Base-by-base conservation (phyloP, 2,888 invertebrate genomes). In the Cosmia pyralina region DNA sequence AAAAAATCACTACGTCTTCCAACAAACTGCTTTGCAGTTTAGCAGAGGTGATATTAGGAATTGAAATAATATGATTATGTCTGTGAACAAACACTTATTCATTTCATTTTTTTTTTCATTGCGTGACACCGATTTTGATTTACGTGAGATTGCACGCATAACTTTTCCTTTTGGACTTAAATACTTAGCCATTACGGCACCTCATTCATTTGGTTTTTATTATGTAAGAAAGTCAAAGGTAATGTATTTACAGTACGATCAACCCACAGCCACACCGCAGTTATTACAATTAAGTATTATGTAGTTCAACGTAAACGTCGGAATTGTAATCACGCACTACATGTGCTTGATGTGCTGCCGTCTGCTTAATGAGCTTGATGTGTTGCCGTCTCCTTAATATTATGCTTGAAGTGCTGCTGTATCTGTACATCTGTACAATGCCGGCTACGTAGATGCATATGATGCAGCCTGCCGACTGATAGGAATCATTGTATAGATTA, bases 221-320 rank as follows among this genome's bases (percentile, higher is more conserved):
- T 79, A 81, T 72, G 50, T 73, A 84, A 85, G 53, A 19, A 74
- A 67, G 75, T 77, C 79, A 79, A 75, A 80, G 71, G 69, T 76
- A n/a, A 57, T 28, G 55, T 65, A 55, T 44, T 65, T 71, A 72
- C 60, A 41, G 52, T 70, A 19, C 19, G 17, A 44, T 53, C 58
- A 53, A 55, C 63, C 44, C 38, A 57, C 41, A 6, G 38, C 38
- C 38, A 41, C 41, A 34, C 34, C 34, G 28, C 52, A 66, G 38
- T 62, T 52, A 52, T 46, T 52, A 50, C 55, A 69, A 57, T 58
- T 46, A 77, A 41, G 50, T 52, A 53, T 52, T 58, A 64, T 53
- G 63, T 77, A 22, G 17, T 60, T 48, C 46, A 19, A 41, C 5
- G 38, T n/a, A 17, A 64, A 50, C 19, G 41, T 58, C 41, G 22